Evolutionary conservation across 2,888 invertebrate species (phyloP), one percentile per base, ranked within the genome.

Genomic region (Pilophorus perplexus): DNA sequence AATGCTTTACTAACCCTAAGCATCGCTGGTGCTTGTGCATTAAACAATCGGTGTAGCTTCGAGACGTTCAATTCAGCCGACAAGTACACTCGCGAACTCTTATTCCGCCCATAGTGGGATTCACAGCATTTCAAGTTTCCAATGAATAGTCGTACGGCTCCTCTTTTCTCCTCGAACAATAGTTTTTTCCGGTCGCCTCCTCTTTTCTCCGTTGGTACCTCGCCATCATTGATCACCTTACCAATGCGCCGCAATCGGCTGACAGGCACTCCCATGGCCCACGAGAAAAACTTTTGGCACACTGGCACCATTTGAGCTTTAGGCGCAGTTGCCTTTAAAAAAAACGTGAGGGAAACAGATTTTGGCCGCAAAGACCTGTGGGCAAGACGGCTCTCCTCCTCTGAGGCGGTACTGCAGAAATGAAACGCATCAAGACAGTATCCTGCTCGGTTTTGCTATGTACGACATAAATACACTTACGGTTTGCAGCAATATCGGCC

Each of bases 71-170:
- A 28, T 6, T 50, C 52, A 50, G 52, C 27, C 8, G 25, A 25
- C 27, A 50, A 25, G 52, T 50, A 50, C 14, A 50, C 52, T 28
- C 52, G 52, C 28, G n/a, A 27, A 50, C 52, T 50, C 25, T 50
- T 50, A 14, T 8, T 22, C n/a, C 52, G 16, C 28, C 52, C 52
- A 28, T 50, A 50, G 25, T 50, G 52, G 12, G 52, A 50, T 50
- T 50, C 52, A 20, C 22, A 14, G 25, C 52, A 50, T 27, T 23
- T 50, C 14, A 23, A 50, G 16, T 50, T 16, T 20, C 52, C 52
- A 23, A 50, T 50, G n/a, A 50, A 50, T 22, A 18, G 4, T 3
- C 20, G 20, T n/a, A 48, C 25, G 18, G 22, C 25, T 20, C n/a
- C n/a, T n/a, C n/a, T 48, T 48, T 48, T 16, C 12, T 20, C 22